Evolutionary conservation across 2,888 invertebrate species (phyloP).

Genomic region (Euzophera pinguis): DNA sequence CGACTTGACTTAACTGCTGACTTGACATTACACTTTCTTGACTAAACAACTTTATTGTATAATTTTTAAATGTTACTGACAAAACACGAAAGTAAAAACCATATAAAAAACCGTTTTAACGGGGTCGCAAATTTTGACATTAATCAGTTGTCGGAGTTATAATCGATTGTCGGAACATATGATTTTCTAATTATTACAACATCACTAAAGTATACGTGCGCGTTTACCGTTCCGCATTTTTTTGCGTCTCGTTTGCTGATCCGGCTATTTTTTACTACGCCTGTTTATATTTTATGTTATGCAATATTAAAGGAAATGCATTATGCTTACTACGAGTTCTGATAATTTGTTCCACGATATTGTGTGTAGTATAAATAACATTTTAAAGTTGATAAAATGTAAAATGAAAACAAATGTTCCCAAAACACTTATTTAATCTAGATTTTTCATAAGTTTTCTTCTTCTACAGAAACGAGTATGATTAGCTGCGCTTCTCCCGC

Average conservation of each 20-base stretch:
- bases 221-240: conserved; percentile 34
- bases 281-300: conserved; percentile 21
- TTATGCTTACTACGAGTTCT: conserved; percentile 13
- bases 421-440: too few species aligned
- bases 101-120: too few species aligned
- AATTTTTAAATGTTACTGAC: too few species aligned
- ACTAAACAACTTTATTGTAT: too few species aligned
- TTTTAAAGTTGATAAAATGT: too few species aligned
- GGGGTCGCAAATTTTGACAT: too few species aligned
- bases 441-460: too few species aligned
- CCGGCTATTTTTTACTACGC: conserved; percentile 26
- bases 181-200: conserved; percentile 31
- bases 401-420: too few species aligned
- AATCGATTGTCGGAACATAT: conserved; percentile 27
- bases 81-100: too few species aligned
- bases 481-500: conserved; percentile 69
- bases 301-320: conserved; percentile 17
- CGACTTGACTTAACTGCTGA: too few species aligned
- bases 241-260: conserved; percentile 26
- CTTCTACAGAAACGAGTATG: conserved; percentile 58
- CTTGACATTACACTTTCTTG: too few species aligned
- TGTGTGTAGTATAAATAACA: too few species aligned
- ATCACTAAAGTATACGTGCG: conserved; percentile 13
- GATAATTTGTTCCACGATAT: not conserved
- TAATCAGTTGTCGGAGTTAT: conserved; percentile 12